A percentile compares a stretch with the other conserved stretches of the same genome.
Evolutionary conservation across 2,113 vertebrate genomes (phyloP).

Genomic region (Podarcis raffonei): DNA sequence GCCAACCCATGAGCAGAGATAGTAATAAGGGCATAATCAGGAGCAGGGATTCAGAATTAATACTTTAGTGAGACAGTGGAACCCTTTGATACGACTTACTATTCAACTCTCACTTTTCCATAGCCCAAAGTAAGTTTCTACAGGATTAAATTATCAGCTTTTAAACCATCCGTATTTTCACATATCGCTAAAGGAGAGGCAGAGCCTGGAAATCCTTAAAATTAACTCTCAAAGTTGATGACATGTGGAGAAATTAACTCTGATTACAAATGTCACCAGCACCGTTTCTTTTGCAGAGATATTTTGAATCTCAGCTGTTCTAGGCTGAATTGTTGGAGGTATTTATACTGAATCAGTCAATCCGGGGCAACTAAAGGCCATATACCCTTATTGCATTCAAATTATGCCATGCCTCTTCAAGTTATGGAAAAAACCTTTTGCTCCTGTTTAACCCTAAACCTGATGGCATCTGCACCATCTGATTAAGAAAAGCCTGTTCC

Average conservation of each 20-base stretch:
- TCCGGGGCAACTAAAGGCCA: background rate
- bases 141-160: background rate
- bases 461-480: background rate
- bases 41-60: background rate
- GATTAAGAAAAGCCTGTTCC: background rate
- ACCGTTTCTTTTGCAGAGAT: background rate
- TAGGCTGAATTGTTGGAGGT: background rate
- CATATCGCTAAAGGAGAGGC: background rate
- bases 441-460: background rate
- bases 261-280: background rate
- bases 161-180: background rate
- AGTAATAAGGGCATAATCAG: background rate
- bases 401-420: background rate
- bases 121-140: background rate
- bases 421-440: background rate
- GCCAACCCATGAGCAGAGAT: background rate
- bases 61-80: background rate
- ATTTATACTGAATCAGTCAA: no score
- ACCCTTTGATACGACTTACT: background rate
- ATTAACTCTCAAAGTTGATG: background rate
- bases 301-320: background rate
- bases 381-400: background rate
- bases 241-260: background rate
- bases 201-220: background rate
- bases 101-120: background rate